A percentile compares a stretch with the other conserved stretches of the same genome.
These are phyloP conservation scores for Pteropus rufus DNA, from an alignment of 2,797 vertebrate genomes.

Conservation along the genomic window DNA sequence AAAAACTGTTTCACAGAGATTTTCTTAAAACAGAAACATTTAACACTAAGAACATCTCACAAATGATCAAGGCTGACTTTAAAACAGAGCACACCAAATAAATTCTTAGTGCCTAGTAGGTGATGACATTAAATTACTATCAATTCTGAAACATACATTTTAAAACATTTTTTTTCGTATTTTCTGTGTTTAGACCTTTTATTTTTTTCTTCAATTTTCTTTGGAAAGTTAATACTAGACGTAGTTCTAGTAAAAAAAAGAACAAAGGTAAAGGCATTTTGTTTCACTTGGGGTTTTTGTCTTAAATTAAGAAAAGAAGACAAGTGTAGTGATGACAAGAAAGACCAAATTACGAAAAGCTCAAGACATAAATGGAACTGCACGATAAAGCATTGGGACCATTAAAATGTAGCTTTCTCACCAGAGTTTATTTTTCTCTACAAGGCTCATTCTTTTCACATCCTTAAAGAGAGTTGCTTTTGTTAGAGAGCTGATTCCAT, in stretches of 20 bases:
- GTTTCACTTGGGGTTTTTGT: neutral
- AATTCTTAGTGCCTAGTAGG: neutral
- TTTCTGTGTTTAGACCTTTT: neutral
- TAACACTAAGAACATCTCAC: neutral
- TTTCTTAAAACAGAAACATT: neutral
- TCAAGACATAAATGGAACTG: neutral
- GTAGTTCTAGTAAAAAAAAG: neutral
- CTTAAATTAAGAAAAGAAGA: neutral
- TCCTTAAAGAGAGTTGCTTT: neutral
- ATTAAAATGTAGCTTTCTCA: neutral
- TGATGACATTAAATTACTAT: neutral
- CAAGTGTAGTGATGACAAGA: neutral
- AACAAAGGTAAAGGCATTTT: neutral
- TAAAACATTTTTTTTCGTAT: neutral
- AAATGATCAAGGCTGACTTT: neutral
- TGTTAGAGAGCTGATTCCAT: neutral
- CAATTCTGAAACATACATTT: neutral
- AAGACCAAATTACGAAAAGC: neutral
- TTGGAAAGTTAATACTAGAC: neutral
- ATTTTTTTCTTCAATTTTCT: neutral
- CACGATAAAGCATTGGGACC: neutral
- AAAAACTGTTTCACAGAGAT: neutral
- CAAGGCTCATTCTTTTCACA: neutral
- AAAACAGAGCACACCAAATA: neutral
- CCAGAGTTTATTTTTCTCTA: neutral